A percentile compares a stretch with the other conserved stretches of the same genome.
These are phyloP conservation scores for Luscinia luscinia DNA, from an alignment of 2,797 vertebrate species.

Conservation along the genomic window DNA sequence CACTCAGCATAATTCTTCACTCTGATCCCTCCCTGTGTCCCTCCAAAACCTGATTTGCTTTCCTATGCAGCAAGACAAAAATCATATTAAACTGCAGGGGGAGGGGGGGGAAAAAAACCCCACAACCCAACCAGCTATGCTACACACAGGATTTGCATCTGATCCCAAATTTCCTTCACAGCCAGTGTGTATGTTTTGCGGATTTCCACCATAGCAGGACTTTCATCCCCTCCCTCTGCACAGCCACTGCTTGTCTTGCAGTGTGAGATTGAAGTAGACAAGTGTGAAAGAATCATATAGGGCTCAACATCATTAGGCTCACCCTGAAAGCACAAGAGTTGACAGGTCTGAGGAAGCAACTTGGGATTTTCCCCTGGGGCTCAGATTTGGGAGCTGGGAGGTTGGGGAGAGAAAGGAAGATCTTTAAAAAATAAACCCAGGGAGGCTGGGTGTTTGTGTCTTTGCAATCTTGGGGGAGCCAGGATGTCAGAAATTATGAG, in stretches of 20 bases:
- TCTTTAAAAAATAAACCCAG: not conserved
- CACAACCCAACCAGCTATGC: not conserved
- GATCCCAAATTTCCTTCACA: conserved; percentile 36
- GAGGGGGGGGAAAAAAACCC: fast-evolving
- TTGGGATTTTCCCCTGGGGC: conserved; percentile 28
- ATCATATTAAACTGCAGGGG: not conserved
- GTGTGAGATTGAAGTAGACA: conserved; percentile 70
- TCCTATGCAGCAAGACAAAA: conserved; percentile 33
- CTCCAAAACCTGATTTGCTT: conserved; percentile 25
- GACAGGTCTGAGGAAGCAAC: conserved; percentile 67
- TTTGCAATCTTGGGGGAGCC: not conserved
- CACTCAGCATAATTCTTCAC: not conserved
- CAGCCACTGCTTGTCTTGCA: conserved; percentile 41
- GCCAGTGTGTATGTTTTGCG: not conserved
- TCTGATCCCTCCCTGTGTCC: not conserved
- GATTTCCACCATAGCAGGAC: not conserved
- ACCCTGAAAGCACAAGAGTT: conserved; percentile 59
- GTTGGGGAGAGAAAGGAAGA: conserved; percentile 8
- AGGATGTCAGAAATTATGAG: not conserved
- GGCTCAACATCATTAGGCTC: conserved; percentile 68
- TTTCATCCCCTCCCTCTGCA: conserved; percentile 41
- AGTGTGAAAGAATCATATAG: conserved; percentile 76
- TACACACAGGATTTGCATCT: conserved; percentile 23
- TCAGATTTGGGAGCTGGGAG: conserved; percentile 47
- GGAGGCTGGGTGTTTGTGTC: not conserved